These are phyloP conservation scores for Abrostola triplasia DNA, from an alignment of 2,888 invertebrate species.

Conservation along the genomic window DNA sequence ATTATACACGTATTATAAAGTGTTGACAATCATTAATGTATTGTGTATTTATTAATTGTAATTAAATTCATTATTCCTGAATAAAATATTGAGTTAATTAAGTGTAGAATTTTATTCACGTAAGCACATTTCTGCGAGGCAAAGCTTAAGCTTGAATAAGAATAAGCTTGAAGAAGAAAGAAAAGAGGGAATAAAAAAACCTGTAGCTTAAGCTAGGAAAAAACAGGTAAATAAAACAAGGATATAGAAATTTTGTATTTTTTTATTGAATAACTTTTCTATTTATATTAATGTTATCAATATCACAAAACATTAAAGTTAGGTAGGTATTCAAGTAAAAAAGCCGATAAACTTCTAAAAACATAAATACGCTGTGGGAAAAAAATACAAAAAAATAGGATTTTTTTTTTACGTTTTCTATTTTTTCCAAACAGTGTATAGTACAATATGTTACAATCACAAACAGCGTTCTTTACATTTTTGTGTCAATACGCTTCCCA, in stretches of 20 bases:
- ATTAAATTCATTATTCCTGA: constrained; percentile 84
- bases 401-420: constrained; percentile 12
- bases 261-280: constrained; percentile 85
- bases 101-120: constrained; percentile 3
- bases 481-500: constrained; percentile 43
- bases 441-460: constrained; percentile 20
- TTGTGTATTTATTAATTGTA: constrained; percentile 80
- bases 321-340: constrained; percentile 85
- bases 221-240: constrained; percentile 45
- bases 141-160: too few species aligned
- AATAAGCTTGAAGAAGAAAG: too few species aligned
- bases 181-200: too few species aligned
- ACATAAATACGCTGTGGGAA: constrained; percentile 56
- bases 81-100: constrained; percentile 85
- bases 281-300: constrained; percentile 74
- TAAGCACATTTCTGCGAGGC: too few species aligned
- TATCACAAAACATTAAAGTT: constrained; percentile 84
- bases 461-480: constrained; percentile 34
- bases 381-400: constrained; percentile 23
- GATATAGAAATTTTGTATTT: constrained; percentile 83
- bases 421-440: constrained; percentile 25
- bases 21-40: constrained; percentile 81
- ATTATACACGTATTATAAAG: constrained; percentile 77
- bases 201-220: too few species aligned
- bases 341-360: constrained; percentile 82